A percentile compares a stretch with the other conserved stretches of the same genome.
phyloP scores from a whole-genome alignment of 2,113 vertebrate species.

The Siniperca knerii region DNA sequence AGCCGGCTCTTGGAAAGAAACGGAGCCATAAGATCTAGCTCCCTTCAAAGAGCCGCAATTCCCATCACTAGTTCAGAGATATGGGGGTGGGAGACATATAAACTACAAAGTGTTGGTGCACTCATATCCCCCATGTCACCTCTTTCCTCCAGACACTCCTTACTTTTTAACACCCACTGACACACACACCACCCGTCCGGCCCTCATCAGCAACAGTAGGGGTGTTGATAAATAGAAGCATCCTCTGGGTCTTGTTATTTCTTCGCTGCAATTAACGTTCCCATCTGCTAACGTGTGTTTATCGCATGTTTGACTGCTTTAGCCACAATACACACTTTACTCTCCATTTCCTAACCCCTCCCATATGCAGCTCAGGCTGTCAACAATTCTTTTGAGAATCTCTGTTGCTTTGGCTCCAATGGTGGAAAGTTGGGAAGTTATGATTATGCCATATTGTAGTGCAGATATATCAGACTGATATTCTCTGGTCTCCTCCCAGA shows the following conservation, averaged over 20 bases:
- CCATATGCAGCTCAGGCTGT: slow-evolving; percentile 22
- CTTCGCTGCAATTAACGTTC: slow-evolving; percentile 93
- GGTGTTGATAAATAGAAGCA: slow-evolving; percentile 90
- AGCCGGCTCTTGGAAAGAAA: too few species aligned
- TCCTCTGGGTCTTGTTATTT: slow-evolving; percentile 91
- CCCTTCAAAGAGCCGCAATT: too few species aligned
- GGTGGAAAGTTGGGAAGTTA: neutral
- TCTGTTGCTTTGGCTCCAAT: slow-evolving; percentile 1
- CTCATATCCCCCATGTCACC: slow-evolving; percentile 34
- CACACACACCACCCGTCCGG: slow-evolving; percentile 19
- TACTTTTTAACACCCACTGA: slow-evolving; percentile 26
- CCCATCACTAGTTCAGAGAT: neutral
- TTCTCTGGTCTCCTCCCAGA: neutral
- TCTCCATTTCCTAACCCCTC: slow-evolving; percentile 13
- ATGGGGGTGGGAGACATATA: neutral
- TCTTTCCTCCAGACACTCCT: slow-evolving; percentile 45
- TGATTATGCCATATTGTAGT: neutral
- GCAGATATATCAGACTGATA: neutral
- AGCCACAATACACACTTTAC: slow-evolving; percentile 48
- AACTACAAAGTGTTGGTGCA: slow-evolving; percentile 14
- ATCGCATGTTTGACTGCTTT: slow-evolving; percentile 80
- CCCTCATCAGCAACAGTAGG: slow-evolving; percentile 77
- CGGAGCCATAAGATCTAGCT: too few species aligned
- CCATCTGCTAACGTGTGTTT: slow-evolving; percentile 96
- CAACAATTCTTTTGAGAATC: slow-evolving; percentile 11